These are phyloP conservation scores for Percina caprodes DNA, from an alignment of 2,113 vertebrate genomes.

Conservation along the genomic window DNA sequence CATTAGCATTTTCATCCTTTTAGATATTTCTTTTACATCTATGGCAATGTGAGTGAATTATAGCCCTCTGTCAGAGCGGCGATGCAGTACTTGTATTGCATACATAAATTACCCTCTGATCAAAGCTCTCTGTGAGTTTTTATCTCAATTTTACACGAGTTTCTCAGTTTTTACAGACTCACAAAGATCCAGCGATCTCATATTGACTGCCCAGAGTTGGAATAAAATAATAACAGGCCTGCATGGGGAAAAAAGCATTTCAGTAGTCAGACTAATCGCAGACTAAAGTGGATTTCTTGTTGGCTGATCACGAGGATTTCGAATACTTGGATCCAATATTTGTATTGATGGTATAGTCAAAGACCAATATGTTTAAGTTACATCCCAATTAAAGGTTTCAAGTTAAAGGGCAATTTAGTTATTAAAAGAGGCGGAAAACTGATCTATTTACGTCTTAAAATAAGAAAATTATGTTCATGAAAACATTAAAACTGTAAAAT, in stretches of 20 bases:
- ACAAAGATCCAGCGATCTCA: slow-evolving; percentile 37
- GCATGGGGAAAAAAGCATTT: slow-evolving; percentile 10
- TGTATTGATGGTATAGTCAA: background rate
- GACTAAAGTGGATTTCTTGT: slow-evolving; percentile 5
- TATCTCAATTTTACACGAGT: slow-evolving; percentile 52
- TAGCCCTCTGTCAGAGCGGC: slow-evolving; percentile 56
- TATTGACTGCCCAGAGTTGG: slow-evolving; percentile 30
- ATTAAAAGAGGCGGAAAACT: background rate
- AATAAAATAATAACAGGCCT: slow-evolving; percentile 52
- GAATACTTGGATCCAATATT: background rate
- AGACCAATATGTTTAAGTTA: background rate
- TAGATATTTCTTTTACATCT: slow-evolving; percentile 60
- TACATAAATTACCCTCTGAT: slow-evolving; percentile 69
- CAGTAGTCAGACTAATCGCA: background rate
- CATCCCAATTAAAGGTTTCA: background rate
- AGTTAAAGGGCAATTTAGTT: background rate
- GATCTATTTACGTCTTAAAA: background rate
- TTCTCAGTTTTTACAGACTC: slow-evolving; percentile 59
- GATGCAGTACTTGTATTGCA: slow-evolving; percentile 47
- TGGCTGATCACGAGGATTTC: background rate
- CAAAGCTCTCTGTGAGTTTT: slow-evolving; percentile 57
- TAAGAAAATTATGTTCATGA: background rate
- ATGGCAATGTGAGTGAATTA: slow-evolving; percentile 58
- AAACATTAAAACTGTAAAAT: background rate
- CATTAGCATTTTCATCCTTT: slow-evolving; percentile 66